Conservation (phyloP, 2,113 vertebrate species). For the Eubucco bourcierii region DNA sequence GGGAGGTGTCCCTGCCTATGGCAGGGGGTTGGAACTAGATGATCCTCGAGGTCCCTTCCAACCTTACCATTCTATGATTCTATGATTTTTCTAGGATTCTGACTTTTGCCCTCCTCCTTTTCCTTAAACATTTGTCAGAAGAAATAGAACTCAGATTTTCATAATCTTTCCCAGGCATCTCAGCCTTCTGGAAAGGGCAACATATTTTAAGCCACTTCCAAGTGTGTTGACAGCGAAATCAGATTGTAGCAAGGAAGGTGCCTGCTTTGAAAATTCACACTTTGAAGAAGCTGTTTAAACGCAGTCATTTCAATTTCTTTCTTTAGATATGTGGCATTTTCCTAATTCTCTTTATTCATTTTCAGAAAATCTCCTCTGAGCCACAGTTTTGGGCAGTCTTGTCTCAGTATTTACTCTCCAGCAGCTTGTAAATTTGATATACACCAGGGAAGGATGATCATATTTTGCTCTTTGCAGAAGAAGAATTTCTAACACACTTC, state of each 20-base stretch:
- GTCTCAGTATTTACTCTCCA: accelerated
- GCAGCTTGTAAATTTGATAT: background rate
- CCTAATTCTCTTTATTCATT: background rate
- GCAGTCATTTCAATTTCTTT: background rate
- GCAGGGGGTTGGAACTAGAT: no score
- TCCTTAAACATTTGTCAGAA: conserved; percentile 46
- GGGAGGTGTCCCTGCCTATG: no score
- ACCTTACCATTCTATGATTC: no score
- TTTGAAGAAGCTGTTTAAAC: background rate
- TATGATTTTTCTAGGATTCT: background rate
- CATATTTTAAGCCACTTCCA: conserved; percentile 29
- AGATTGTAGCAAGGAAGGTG: background rate
- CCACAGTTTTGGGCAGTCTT: background rate
- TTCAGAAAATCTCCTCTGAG: background rate
- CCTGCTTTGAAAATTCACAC: conserved; percentile 16
- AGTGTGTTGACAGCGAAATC: conserved; percentile 1
- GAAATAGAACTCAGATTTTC: conserved; percentile 17
- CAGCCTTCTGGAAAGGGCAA: conserved; percentile 8
- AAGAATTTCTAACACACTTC: background rate
- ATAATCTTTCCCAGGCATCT: conserved; percentile 15
- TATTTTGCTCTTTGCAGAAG: background rate
- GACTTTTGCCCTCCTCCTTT: conserved; percentile 7
- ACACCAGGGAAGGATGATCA: background rate
- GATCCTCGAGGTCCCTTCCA: no score
- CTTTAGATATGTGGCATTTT: background rate